Conservation (phyloP, 2,888 invertebrate genomes). For the Amiota communis region DNA sequence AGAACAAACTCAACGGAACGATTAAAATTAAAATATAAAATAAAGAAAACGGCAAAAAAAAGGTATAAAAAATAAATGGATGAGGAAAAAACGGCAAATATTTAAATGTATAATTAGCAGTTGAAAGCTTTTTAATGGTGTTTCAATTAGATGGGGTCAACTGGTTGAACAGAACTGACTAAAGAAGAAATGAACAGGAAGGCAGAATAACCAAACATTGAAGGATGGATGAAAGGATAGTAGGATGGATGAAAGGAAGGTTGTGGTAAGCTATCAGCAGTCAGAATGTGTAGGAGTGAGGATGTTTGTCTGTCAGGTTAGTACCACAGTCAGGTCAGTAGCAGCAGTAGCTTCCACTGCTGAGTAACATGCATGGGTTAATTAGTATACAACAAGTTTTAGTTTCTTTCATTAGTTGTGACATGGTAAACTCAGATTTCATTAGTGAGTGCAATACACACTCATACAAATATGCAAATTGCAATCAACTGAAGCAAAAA, state of each 20-base stretch:
- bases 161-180: background rate
- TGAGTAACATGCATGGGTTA: too few species aligned
- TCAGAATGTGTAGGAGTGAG: background rate
- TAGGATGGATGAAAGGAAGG: too few species aligned
- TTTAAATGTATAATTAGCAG: slow-evolving; percentile 67
- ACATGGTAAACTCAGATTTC: too few species aligned
- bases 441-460: too few species aligned
- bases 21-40: slow-evolving; percentile 29
- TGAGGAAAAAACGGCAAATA: slow-evolving; percentile 58
- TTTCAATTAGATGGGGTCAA: slow-evolving; percentile 64
- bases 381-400: too few species aligned
- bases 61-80: slow-evolving; percentile 13
- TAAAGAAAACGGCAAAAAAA: slow-evolving; percentile 32
- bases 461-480: too few species aligned
- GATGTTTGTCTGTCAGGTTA: background rate
- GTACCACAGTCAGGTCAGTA: background rate
- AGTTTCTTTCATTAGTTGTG: too few species aligned
- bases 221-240: too few species aligned
- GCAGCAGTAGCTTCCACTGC: background rate
- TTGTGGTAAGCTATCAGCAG: background rate
- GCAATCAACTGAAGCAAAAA: too few species aligned
- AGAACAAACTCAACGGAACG: too few species aligned
- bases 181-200: background rate
- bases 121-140: slow-evolving; percentile 66
- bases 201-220: background rate